Conservation (phyloP, 2,888 invertebrate species). For the Hirtodrosophila histrioides region DNA sequence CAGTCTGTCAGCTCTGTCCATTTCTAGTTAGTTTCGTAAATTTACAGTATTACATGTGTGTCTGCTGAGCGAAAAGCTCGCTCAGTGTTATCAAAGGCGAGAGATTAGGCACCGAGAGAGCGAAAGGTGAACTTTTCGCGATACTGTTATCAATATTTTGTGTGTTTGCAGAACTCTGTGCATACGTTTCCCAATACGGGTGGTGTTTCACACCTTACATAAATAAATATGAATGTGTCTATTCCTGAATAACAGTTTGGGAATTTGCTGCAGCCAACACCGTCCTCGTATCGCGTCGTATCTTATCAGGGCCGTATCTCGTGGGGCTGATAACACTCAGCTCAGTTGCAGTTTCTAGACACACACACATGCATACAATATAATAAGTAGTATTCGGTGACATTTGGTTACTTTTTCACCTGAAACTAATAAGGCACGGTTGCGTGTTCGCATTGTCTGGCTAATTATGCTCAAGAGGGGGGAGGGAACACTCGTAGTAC, state of each 20-base stretch:
- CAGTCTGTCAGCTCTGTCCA: constrained; percentile 1
- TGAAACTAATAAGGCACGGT: not conserved
- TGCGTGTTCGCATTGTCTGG: constrained; percentile 30
- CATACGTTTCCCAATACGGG: too few relatives aligned
- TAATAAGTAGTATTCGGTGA: too few relatives aligned
- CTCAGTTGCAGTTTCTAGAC: constrained; percentile 26
- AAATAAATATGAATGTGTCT: constrained; percentile 9
- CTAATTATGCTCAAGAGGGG: constrained; percentile 31
- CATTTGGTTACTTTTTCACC: too few relatives aligned
- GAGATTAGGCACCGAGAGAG: not conserved
- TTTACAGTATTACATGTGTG: too few relatives aligned
- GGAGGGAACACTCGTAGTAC: not conserved
- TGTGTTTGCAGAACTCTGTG: constrained; percentile 21
- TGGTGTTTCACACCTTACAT: constrained; percentile 28
- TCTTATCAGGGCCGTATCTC: constrained; percentile 50
- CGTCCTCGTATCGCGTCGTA: constrained; percentile 24
- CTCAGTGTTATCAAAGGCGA: too few relatives aligned
- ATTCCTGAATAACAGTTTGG: constrained; percentile 9
- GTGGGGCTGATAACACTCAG: constrained; percentile 37
- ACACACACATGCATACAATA: too few relatives aligned
- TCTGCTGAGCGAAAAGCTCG: too few relatives aligned
- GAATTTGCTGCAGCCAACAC: constrained; percentile 28
- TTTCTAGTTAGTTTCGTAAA: not conserved
- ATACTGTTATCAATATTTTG: constrained; percentile 35
- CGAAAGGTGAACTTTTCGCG: constrained; percentile 29